These are phyloP conservation scores for Platalea minor DNA, from an alignment of 2,797 vertebrate genomes.

Conservation along the genomic window DNA sequence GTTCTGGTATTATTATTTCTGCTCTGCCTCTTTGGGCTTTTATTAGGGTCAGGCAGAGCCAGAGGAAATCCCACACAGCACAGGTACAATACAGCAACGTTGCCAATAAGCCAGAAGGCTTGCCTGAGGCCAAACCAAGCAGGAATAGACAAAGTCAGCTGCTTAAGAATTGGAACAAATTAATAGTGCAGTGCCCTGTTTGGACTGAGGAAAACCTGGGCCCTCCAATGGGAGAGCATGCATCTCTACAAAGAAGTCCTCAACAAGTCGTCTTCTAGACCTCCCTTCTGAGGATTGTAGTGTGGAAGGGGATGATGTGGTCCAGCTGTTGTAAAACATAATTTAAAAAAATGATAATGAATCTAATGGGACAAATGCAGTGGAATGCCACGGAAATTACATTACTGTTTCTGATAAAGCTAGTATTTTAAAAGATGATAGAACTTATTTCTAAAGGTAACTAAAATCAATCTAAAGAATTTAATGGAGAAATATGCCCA, in stretches of 20 bases:
- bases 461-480: not conserved
- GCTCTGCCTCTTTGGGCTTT: constrained; percentile 14
- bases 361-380: not conserved
- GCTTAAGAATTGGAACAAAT: not conserved
- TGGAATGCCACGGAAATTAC: not conserved
- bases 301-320: not conserved
- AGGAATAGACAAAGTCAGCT: not conserved
- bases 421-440: not conserved
- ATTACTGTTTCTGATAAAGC: not conserved
- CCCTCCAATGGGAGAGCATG: not conserved
- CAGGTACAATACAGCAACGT: not conserved
- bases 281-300: not conserved
- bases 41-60: constrained; percentile 22
- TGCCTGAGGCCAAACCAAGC: constrained; percentile 19
- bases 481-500: not conserved
- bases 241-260: not conserved
- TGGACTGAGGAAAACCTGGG: not conserved
- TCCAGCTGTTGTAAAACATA: not conserved
- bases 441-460: not conserved
- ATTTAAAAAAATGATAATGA: not conserved
- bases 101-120: constrained; percentile 33
- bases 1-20: constrained; percentile 30
- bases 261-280: not conserved
- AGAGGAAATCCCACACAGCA: constrained; percentile 6
- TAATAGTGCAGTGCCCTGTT: not conserved